phyloP scores from a whole-genome alignment of 2,888 invertebrate species.

The Pherbina coryleti region DNA sequence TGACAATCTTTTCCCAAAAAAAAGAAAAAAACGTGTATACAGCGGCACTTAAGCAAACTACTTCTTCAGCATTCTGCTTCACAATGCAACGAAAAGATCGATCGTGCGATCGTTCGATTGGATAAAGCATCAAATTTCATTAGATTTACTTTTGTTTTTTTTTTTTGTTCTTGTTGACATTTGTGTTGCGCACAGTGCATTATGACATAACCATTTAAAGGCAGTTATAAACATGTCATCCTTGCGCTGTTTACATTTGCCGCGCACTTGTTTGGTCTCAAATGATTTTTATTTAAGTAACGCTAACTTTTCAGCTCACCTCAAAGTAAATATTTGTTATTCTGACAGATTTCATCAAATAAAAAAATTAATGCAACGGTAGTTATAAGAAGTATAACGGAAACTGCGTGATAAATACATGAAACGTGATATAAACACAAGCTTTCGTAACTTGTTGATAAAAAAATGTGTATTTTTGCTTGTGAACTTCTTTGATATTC shows the following conservation, averaged over 20 bases:
- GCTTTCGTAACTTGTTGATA: no score
- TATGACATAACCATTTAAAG: neutral
- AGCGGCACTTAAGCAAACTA: neutral
- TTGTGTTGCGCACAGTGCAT: neutral
- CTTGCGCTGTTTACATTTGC: no score
- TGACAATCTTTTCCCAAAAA: neutral
- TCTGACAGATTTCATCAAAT: no score
- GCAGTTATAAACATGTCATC: no score
- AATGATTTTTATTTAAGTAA: neutral
- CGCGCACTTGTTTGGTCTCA: neutral
- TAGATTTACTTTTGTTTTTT: neutral
- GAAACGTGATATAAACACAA: no score
- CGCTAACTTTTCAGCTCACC: neutral
- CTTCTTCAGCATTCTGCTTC: no score
- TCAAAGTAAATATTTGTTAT: neutral
- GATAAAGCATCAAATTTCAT: conserved; percentile 3
- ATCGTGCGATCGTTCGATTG: neutral
- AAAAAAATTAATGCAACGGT: no score
- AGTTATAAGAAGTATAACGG: no score
- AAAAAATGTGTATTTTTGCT: no score
- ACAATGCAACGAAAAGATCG: neutral
- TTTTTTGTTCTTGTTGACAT: neutral
- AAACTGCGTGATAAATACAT: no score
- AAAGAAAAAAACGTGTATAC: neutral
- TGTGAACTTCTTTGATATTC: no score